phyloP scores from a whole-genome alignment of 2,888 invertebrate genomes.

The Leptodirus hochenwartii region DNA sequence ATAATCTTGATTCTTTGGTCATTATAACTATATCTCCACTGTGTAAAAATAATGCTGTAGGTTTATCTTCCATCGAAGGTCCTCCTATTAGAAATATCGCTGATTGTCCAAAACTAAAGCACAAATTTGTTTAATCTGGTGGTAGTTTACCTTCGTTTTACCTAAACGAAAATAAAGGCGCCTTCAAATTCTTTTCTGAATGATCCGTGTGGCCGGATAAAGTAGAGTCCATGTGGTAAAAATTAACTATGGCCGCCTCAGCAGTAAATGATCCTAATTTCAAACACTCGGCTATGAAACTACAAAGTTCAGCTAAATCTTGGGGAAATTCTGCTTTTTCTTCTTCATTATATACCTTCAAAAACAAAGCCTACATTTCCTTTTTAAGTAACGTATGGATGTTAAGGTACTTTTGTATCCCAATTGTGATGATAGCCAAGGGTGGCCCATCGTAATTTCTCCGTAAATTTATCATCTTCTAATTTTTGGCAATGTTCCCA shows the following conservation, averaged over 20 bases:
- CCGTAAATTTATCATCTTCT: slow-evolving; percentile 20
- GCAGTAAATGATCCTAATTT: slow-evolving; percentile 46
- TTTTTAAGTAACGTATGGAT: neutral
- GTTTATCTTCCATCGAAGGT: slow-evolving; percentile 41
- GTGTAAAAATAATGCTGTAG: slow-evolving; percentile 52
- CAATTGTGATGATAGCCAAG: slow-evolving; percentile 97
- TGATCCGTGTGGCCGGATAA: slow-evolving; percentile 89
- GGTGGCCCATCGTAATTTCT: slow-evolving; percentile 79
- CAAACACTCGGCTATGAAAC: slow-evolving; percentile 39
- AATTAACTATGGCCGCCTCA: slow-evolving; percentile 93
- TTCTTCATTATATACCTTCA: slow-evolving; percentile 49
- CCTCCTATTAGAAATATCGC: slow-evolving; percentile 92
- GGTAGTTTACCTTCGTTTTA: slow-evolving; percentile 19
- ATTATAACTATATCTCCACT: slow-evolving; percentile 89
- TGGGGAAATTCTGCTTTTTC: slow-evolving; percentile 49
- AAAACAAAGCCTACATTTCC: slow-evolving; percentile 5
- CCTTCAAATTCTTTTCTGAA: slow-evolving; percentile 69
- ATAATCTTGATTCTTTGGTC: slow-evolving; percentile 66
- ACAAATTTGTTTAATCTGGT: slow-evolving; percentile 1
- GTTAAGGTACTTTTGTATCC: slow-evolving; percentile 68
- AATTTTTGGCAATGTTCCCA: slow-evolving; percentile 40
- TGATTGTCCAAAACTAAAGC: slow-evolving; percentile 81
- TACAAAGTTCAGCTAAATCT: slow-evolving; percentile 48
- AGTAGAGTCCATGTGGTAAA: slow-evolving; percentile 83
- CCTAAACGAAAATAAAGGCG: slow-evolving; percentile 86